Evolutionary conservation across 2,888 invertebrate genomes (phyloP).

Genomic region (Hydropsyche betteni): DNA sequence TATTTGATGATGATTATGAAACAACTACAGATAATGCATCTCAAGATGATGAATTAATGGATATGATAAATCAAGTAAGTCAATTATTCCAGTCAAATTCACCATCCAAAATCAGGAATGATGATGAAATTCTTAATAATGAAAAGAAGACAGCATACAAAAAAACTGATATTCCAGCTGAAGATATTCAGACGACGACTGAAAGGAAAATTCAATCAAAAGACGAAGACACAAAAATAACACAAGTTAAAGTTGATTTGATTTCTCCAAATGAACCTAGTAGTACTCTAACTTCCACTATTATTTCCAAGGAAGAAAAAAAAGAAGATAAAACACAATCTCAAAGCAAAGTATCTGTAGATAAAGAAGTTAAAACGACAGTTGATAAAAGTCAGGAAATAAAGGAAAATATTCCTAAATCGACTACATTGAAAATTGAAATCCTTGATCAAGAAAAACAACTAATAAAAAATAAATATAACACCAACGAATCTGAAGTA

Average conservation of each 20-base stretch:
- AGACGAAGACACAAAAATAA: background rate
- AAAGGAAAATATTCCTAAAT: no score
- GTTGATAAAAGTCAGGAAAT: no score
- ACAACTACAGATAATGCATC: constrained; percentile 24
- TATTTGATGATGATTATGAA: constrained; percentile 27
- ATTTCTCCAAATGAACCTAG: background rate
- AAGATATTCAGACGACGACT: background rate
- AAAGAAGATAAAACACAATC: background rate
- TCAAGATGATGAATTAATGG: constrained; percentile 50
- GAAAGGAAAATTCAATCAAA: background rate
- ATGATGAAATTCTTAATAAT: background rate
- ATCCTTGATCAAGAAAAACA: no score
- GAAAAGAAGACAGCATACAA: constrained; percentile 28
- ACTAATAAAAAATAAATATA: no score
- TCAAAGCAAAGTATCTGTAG: constrained; percentile 12
- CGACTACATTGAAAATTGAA: no score
- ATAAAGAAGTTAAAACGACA: constrained; percentile 10
- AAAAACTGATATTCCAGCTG: constrained; percentile 8
- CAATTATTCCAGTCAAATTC: constrained; percentile 46
- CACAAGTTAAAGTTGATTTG: background rate
- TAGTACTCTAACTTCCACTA: background rate
- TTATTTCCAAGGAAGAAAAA: constrained; percentile 1
- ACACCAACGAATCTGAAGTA: no score
- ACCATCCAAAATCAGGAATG: constrained; percentile 1
- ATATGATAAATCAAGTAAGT: constrained; percentile 49